phyloP scores from a whole-genome alignment of 2,113 vertebrate species.

The Grantiella picta region DNA sequence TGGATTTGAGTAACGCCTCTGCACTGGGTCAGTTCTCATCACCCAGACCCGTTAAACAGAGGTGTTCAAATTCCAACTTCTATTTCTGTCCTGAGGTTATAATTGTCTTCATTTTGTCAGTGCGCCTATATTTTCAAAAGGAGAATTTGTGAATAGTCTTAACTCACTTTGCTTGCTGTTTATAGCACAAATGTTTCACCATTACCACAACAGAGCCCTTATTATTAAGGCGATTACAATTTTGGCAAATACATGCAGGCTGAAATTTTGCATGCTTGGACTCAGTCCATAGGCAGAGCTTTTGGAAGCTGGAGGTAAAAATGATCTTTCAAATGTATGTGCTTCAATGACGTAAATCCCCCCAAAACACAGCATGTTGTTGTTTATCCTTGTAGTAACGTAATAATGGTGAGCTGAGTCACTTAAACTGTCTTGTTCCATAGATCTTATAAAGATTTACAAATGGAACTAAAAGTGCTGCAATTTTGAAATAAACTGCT shows the following conservation, averaged over 20 bases:
- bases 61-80: rapidly evolving
- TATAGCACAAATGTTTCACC: background rate
- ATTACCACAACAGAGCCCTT: background rate
- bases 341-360: background rate
- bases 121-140: too few species aligned
- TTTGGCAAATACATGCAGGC: background rate
- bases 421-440: constrained; percentile 8
- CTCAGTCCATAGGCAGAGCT: background rate
- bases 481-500: background rate
- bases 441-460: background rate
- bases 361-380: background rate
- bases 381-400: background rate
- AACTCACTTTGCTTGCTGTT: background rate
- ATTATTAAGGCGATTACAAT: background rate
- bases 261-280: background rate
- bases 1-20: background rate
- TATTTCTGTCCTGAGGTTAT: background rate
- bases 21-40: background rate
- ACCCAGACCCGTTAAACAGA: background rate
- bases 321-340: background rate
- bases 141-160: background rate
- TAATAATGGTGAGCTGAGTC: background rate
- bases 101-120: background rate
- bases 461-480: background rate
- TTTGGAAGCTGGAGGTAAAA: background rate